These are phyloP conservation scores for Ischnus inquisitorius DNA, from an alignment of 2,888 invertebrate genomes.

Conservation along the genomic window DNA sequence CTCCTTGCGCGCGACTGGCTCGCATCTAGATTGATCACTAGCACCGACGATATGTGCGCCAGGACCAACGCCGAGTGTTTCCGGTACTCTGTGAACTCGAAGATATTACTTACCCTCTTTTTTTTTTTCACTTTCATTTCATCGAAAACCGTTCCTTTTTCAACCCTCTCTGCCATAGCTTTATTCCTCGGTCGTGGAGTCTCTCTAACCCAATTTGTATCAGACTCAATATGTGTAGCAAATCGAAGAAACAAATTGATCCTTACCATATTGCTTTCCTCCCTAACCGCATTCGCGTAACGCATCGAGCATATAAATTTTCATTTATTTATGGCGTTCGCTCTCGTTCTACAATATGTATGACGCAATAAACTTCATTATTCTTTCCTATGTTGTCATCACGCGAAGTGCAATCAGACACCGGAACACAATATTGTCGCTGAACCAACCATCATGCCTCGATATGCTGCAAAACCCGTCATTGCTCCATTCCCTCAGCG, in stretches of 20 bases:
- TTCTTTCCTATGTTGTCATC: not conserved
- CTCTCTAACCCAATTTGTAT: too few species aligned
- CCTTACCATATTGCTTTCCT: too few species aligned
- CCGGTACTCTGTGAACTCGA: too few species aligned
- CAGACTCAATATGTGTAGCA: too few species aligned
- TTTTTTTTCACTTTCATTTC: too few species aligned
- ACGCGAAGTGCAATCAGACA: not conserved
- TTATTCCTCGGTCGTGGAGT: too few species aligned
- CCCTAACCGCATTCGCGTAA: too few species aligned
- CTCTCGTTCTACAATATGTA: not conserved
- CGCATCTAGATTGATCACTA: not conserved
- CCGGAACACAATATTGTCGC: conserved; percentile 14
- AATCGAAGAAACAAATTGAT: too few species aligned
- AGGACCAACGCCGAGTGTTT: too few species aligned
- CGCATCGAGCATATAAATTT: not conserved
- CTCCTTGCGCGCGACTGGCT: not conserved
- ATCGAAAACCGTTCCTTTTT: too few species aligned
- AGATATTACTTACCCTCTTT: too few species aligned
- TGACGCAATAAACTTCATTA: not conserved
- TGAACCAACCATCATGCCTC: not conserved
- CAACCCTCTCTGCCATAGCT: too few species aligned
- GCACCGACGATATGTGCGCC: not conserved
- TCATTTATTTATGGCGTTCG: not conserved
- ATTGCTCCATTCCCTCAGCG: not conserved
- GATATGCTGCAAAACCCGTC: conserved; percentile 31